These are phyloP conservation scores for Monopterus albus DNA, from an alignment of 2,113 vertebrate genomes.

Conservation along the genomic window DNA sequence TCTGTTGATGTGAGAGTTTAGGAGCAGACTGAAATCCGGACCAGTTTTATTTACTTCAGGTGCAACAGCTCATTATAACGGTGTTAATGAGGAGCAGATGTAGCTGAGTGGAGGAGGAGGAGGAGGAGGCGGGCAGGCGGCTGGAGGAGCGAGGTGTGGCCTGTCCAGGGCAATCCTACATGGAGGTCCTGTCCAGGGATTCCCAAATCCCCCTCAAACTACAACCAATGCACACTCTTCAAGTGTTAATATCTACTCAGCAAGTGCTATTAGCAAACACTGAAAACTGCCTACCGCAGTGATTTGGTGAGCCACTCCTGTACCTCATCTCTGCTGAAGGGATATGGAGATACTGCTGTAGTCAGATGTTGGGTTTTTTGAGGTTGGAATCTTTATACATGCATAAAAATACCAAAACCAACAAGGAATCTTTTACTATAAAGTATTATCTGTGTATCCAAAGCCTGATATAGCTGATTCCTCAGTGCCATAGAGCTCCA, in stretches of 20 bases:
- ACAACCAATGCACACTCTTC: conserved; percentile 57
- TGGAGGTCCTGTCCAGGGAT: conserved; percentile 72
- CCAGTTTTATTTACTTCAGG: conserved; percentile 80
- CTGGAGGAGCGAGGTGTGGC: conserved; percentile 63
- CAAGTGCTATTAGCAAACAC: conserved; percentile 76
- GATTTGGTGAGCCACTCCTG: conserved; percentile 52
- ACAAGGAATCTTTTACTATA: background rate
- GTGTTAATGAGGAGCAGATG: conserved; percentile 83
- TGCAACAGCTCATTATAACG: conserved; percentile 78
- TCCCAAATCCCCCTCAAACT: conserved; percentile 57
- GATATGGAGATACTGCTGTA: conserved; percentile 45
- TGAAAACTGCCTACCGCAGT: conserved; percentile 64
- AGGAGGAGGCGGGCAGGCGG: background rate
- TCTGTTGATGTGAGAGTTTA: conserved; percentile 45
- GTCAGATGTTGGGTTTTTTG: conserved; percentile 13
- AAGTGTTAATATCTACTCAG: conserved; percentile 77
- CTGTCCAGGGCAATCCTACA: conserved; percentile 57
- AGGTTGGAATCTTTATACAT: background rate
- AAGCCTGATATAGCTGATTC: background rate
- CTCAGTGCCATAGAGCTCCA: background rate
- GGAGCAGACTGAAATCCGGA: conserved; percentile 44
- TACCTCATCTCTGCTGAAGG: conserved; percentile 30
- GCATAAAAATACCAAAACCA: background rate
- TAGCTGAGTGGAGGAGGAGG: conserved; percentile 55
- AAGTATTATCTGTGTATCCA: background rate